These are phyloP conservation scores for Drosophila neutralis DNA, from an alignment of 2,888 invertebrate species.

Conservation along the genomic window DNA sequence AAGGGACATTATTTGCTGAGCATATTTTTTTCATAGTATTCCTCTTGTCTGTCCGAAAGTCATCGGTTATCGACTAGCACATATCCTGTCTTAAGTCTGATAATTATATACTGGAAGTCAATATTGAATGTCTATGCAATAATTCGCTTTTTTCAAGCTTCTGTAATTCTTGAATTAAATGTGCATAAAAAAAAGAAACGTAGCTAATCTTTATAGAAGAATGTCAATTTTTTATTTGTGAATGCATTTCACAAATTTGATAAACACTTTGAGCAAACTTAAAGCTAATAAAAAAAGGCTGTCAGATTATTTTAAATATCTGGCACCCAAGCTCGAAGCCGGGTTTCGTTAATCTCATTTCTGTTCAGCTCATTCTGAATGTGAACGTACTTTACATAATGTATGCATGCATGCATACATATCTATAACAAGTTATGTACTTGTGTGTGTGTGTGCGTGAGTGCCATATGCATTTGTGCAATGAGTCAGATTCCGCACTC, in stretches of 20 bases:
- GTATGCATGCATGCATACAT: not conserved
- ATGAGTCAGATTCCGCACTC: constrained; percentile 8
- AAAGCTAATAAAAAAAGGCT: not conserved
- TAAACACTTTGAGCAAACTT: not conserved
- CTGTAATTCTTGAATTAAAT: not conserved
- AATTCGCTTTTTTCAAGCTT: not conserved
- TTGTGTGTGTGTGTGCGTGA: not conserved
- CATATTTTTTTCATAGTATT: not conserved
- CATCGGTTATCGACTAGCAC: not conserved
- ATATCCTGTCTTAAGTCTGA: not conserved
- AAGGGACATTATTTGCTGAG: not conserved
- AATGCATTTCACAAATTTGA: not conserved
- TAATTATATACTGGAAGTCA: not conserved
- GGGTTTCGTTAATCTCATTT: not conserved
- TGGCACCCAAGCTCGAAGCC: not conserved
- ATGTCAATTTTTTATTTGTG: not conserved
- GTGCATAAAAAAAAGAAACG: not conserved
- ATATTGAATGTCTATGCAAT: not conserved
- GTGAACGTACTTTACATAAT: not conserved
- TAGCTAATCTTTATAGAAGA: not conserved
- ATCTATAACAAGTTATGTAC: not conserved
- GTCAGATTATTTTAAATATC: not conserved
- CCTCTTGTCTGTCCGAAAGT: not conserved
- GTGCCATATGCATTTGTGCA: not conserved
- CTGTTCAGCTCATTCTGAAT: not conserved